Percentiles rank a stretch among this genome's conserved stretches.
phyloP scores from a whole-genome alignment of 2,113 vertebrate species.

The Sylvia atricapilla region DNA sequence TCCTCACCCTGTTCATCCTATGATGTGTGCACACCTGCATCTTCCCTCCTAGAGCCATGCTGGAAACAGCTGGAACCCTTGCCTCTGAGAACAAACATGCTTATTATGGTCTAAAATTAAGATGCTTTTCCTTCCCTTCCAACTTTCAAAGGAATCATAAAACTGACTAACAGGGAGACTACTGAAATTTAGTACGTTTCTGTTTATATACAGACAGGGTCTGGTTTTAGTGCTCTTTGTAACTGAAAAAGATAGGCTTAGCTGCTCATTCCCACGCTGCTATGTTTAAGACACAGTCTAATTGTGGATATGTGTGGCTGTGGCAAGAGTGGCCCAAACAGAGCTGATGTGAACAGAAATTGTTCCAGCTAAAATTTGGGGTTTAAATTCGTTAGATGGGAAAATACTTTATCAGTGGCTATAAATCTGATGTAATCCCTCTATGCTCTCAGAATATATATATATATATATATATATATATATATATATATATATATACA shows the following conservation, averaged over 20 bases:
- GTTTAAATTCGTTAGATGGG: not conserved
- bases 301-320: not conserved
- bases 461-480: not conserved
- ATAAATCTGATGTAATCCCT: not conserved
- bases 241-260: not conserved
- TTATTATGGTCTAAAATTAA: slow-evolving; percentile 60
- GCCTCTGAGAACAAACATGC: slow-evolving; percentile 37
- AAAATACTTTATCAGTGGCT: not conserved
- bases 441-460: not conserved
- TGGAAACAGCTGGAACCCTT: slow-evolving; percentile 35
- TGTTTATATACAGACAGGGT: not conserved
- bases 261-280: not conserved
- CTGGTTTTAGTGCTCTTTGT: not conserved
- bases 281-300: not conserved
- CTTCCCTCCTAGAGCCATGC: not conserved
- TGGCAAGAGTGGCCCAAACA: not conserved
- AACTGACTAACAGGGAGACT: not conserved
- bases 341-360: not conserved
- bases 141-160: not conserved
- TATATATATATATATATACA: not conserved
- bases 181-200: not conserved
- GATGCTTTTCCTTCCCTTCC: slow-evolving; percentile 28
- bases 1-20: not conserved
- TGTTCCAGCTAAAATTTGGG: not conserved
- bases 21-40: not conserved